A percentile compares a stretch with the other conserved stretches of the same genome.
Conservation (phyloP, 2,888 invertebrate species). For the Syrista parreyssii region DNA sequence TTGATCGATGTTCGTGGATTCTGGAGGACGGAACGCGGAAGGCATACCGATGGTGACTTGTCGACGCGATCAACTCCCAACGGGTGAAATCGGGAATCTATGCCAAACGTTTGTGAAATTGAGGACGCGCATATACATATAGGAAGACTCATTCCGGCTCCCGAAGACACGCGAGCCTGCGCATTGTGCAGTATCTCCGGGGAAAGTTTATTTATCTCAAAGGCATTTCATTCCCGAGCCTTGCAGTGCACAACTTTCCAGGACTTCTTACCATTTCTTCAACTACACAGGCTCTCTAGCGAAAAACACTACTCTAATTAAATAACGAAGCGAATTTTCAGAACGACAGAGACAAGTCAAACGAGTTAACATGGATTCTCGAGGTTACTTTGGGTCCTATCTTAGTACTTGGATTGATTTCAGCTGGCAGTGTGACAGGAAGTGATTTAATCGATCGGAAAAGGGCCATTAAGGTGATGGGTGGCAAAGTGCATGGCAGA, state of each 20-base stretch:
- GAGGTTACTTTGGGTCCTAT: neutral
- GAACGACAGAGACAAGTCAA: neutral
- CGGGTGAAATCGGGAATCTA: slow-evolving; percentile 59
- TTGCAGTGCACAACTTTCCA: slow-evolving; percentile 37
- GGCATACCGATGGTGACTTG: slow-evolving; percentile 20
- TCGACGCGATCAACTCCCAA: slow-evolving; percentile 29
- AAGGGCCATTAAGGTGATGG: neutral
- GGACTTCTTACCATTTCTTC: slow-evolving; percentile 25
- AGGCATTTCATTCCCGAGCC: slow-evolving; percentile 43
- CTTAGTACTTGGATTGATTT: neutral
- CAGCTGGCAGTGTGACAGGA: neutral
- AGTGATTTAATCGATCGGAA: neutral
- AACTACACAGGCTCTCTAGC: neutral
- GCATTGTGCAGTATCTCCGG: slow-evolving; percentile 36
- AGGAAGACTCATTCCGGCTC: slow-evolving; percentile 7
- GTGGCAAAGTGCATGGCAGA: neutral
- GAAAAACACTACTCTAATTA: neutral
- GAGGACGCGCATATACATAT: slow-evolving; percentile 44
- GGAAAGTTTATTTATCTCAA: slow-evolving; percentile 50
- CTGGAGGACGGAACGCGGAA: neutral
- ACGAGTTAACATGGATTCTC: neutral
- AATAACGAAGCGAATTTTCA: neutral
- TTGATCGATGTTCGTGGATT: neutral
- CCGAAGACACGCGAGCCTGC: neutral
- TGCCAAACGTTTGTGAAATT: slow-evolving; percentile 63